Percentiles rank a stretch among this genome's conserved stretches.
phyloP scores from a whole-genome alignment of 2,113 vertebrate genomes.

The Entelurus aequoreus region DNA sequence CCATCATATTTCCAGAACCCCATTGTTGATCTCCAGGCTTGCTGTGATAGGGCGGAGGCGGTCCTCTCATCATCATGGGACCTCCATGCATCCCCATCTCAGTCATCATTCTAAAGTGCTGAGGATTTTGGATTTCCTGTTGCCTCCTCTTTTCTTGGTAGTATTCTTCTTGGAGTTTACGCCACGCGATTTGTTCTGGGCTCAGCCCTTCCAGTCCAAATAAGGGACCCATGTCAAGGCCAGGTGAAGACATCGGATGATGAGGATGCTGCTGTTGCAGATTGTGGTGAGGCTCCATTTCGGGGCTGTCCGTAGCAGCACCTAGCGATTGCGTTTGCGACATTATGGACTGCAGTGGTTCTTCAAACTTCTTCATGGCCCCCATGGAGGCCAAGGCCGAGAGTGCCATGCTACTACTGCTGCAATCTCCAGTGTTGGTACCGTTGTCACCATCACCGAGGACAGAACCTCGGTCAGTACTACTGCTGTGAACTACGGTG shows the following conservation, averaged over 20 bases:
- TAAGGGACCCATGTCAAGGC: slow-evolving; percentile 83
- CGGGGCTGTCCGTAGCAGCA: slow-evolving; percentile 77
- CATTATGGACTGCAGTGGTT: slow-evolving; percentile 93
- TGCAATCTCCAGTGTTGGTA: slow-evolving; percentile 48
- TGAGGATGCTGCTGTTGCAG: slow-evolving; percentile 64
- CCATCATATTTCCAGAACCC: slow-evolving; percentile 72
- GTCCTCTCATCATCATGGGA: slow-evolving; percentile 82
- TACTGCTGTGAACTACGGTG: slow-evolving; percentile 58
- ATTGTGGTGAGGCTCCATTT: slow-evolving; percentile 63
- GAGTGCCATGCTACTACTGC: slow-evolving; percentile 48
- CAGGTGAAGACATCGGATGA: slow-evolving; percentile 72
- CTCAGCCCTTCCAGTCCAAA: slow-evolving; percentile 88
- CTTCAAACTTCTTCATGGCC: slow-evolving; percentile 86
- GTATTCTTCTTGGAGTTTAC: slow-evolving; percentile 95
- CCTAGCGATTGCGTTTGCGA: slow-evolving; percentile 90
- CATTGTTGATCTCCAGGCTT: slow-evolving; percentile 88
- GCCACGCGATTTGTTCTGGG: slow-evolving; percentile 92
- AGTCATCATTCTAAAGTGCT: slow-evolving; percentile 83
- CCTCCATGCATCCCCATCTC: slow-evolving; percentile 77
- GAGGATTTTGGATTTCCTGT: slow-evolving; percentile 84
- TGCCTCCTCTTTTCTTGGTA: slow-evolving; percentile 93
- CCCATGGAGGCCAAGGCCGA: slow-evolving; percentile 44
- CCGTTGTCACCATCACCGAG: slow-evolving; percentile 55
- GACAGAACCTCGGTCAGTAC: slow-evolving; percentile 56
- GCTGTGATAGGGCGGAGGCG: slow-evolving; percentile 95